phyloP scores from a whole-genome alignment of 1,140 invertebrate species.

The Macrobrachium nipponense region DNA sequence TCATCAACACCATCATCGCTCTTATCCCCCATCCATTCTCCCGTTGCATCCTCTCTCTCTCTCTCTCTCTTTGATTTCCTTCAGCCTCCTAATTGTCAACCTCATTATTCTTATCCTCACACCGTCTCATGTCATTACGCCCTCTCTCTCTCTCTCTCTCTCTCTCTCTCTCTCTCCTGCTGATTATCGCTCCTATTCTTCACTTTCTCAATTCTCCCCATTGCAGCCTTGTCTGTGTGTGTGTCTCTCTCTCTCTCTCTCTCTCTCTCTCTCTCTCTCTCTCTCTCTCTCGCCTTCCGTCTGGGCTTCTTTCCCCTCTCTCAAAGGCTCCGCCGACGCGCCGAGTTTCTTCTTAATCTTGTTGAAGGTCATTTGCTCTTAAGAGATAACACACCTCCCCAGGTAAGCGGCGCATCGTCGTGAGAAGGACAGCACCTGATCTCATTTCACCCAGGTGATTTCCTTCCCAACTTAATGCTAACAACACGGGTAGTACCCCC shows the following conservation, averaged over 20 bases:
- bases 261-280: slow-evolving; percentile 33
- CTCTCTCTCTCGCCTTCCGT: not conserved
- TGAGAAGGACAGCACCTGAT: too few relatives aligned
- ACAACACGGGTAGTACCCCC: too few relatives aligned
- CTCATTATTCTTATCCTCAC: too few relatives aligned
- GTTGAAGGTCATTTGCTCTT: too few relatives aligned
- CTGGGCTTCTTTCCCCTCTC: not conserved
- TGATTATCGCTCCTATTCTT: not conserved
- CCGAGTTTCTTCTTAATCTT: too few relatives aligned
- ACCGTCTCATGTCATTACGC: not conserved
- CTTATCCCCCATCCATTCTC: slow-evolving; percentile 2
- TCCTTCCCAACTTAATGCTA: too few relatives aligned
- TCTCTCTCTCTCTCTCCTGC: slow-evolving; percentile 24
- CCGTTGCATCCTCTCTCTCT: not conserved
- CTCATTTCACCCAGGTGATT: too few relatives aligned
- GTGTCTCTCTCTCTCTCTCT: not conserved
- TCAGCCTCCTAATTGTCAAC: not conserved
- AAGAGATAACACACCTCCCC: too few relatives aligned
- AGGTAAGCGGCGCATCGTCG: too few relatives aligned
- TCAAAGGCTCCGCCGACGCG: not conserved
- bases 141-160: slow-evolving; percentile 14
- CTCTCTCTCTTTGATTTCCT: not conserved
- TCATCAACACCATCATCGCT: not conserved
- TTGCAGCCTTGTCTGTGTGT: not conserved
- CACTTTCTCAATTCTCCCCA: not conserved